Base-by-base conservation (phyloP, 2,888 invertebrate species). In the Drosophila demipolita region DNA sequence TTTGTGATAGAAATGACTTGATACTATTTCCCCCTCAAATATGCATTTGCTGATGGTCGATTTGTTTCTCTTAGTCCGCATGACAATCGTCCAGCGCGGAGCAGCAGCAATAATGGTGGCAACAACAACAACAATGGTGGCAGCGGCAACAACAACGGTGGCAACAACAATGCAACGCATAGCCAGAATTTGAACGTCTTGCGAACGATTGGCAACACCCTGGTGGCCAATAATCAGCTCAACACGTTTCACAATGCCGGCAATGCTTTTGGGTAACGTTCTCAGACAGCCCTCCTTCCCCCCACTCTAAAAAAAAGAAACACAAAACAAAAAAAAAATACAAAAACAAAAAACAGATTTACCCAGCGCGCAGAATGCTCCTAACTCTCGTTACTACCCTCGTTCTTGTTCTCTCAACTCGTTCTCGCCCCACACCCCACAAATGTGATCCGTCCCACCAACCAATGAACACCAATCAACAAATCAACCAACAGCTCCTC, bases 181-280 rank as follows among this genome's bases (percentile, higher is more conserved):
- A 87, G 88, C 77, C 93, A 89, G 73, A 92, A 91, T 76, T 82
- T 92, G 84, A 92, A 93, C 89, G 93, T 93, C 68, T 87, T 93
- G 81, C 91, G 93, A 80, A 93, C 93, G 69, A 93, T 93, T 89
- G 93, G 93, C 83, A 93, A 93, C 82, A 92, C 92, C 71, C 89
- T 93, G 88, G 91, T 93, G 84, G 92, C 91, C 87, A 93, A 93
- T 82, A 93, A 92, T 90, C 93, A 93, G 83, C 87, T 93, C 82
- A 93, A 93, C 87, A 93, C 92, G 83, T 93, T 93, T 77, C 92
- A 92, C 86, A 92, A 93, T 90, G 87, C 92, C 81, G 91, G 89
- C 84, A 91, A 92, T 78, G 86, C 91, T 79, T 93, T 93, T 90
- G 92, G 93, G 93, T 93, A 93, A 93, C 90, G 75, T 87, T 91